Percentiles rank a stretch among this genome's conserved stretches.
Conservation (phyloP, 2,797 vertebrate species). For the Xiphophorus birchmanni region DNA sequence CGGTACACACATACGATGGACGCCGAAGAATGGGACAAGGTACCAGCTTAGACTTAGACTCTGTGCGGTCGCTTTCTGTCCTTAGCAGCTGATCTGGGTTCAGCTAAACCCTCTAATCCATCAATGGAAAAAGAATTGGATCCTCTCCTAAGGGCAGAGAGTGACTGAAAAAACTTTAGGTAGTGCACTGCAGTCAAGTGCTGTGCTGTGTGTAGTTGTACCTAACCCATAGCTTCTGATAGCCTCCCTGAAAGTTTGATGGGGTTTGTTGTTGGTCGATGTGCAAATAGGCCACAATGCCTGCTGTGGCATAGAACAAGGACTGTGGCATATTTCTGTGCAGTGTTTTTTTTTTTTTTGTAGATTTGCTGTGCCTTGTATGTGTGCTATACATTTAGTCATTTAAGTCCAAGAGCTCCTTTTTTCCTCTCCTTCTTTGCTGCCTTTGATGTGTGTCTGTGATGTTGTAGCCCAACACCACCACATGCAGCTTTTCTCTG, state of each 20-base stretch:
- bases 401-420: slow-evolving; percentile 52
- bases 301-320: slow-evolving; percentile 73
- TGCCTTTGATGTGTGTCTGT: slow-evolving; percentile 68
- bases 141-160: slow-evolving; percentile 64
- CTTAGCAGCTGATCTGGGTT: slow-evolving; percentile 60
- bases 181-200: slow-evolving; percentile 70
- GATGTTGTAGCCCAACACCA: slow-evolving; percentile 68
- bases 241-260: slow-evolving; percentile 71
- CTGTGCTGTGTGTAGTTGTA: slow-evolving; percentile 78
- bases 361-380: slow-evolving; percentile 71
- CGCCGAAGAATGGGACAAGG: slow-evolving; percentile 81
- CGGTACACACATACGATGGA: slow-evolving; percentile 82
- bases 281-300: slow-evolving; percentile 79
- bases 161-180: slow-evolving; percentile 46
- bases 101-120: slow-evolving; percentile 11
- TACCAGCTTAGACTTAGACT: slow-evolving; percentile 73
- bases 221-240: slow-evolving; percentile 77
- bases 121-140: slow-evolving; percentile 26
- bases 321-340: slow-evolving; percentile 70
- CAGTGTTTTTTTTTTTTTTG: slow-evolving; percentile 60
- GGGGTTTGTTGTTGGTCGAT: slow-evolving; percentile 75
- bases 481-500: slow-evolving; percentile 58
- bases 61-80: slow-evolving; percentile 56
- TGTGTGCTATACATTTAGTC: slow-evolving; percentile 67
- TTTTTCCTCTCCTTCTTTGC: slow-evolving; percentile 41